Evolutionary conservation across 2,888 invertebrate species (phyloP).

Genomic region (Anagyrus pseudococci): DNA sequence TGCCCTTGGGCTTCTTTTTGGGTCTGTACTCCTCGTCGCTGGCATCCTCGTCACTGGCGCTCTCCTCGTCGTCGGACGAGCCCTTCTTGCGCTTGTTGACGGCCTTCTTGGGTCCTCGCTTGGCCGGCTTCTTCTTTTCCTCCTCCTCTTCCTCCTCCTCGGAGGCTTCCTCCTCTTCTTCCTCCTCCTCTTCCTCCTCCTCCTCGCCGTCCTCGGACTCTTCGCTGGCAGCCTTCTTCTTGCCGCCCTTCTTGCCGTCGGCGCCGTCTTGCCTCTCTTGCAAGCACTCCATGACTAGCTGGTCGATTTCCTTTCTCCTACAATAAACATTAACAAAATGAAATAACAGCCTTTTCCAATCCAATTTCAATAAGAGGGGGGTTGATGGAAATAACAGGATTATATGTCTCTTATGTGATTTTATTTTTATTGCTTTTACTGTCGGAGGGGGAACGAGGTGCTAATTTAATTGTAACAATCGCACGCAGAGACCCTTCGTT

Average conservation of each 20-base stretch:
- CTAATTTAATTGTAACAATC: constrained; percentile 43
- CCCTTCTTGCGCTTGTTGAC: constrained; percentile 64
- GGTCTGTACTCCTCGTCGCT: constrained; percentile 71
- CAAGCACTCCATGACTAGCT: constrained; percentile 81
- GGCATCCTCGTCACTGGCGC: constrained; percentile 64
- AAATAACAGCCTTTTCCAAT: background rate
- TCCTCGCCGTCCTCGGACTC: constrained; percentile 64
- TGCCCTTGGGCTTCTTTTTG: constrained; percentile 60
- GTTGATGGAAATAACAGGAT: no score
- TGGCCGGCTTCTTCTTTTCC: constrained; percentile 68
- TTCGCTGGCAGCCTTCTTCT: constrained; percentile 64
- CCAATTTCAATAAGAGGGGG: no score
- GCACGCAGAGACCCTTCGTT: constrained; percentile 57
- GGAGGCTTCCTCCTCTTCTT: constrained; percentile 60
- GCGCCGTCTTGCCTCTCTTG: constrained; percentile 63
- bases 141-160: constrained; percentile 61
- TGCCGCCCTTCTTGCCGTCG: constrained; percentile 60
- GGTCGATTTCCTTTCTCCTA: constrained; percentile 87
- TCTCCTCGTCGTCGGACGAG: constrained; percentile 64
- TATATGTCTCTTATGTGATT: no score
- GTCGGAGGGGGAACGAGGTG: constrained; percentile 61
- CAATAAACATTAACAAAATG: background rate
- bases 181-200: constrained; percentile 62
- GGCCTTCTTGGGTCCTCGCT: constrained; percentile 65
- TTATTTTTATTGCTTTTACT: constrained; percentile 38